Percentiles rank a stretch among this genome's conserved stretches.
Evolutionary conservation across 2,113 vertebrate species (phyloP).

Genomic region (Verasper variegatus): DNA sequence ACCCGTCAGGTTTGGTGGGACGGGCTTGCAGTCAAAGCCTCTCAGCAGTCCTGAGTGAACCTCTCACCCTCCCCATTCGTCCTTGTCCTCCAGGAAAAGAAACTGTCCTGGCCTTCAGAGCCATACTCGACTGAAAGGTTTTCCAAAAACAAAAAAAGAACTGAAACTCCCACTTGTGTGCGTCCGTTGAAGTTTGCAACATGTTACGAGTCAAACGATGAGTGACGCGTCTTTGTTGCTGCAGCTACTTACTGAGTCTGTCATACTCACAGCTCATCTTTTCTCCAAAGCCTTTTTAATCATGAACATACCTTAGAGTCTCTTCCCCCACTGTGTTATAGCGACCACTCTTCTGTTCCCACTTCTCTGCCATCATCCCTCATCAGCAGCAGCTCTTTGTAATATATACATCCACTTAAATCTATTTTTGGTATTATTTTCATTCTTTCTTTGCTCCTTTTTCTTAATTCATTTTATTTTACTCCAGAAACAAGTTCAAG

Average conservation of each 20-base stretch:
- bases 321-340: background rate
- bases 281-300: conserved; percentile 25
- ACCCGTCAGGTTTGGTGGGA: conserved; percentile 56
- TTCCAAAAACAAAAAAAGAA: conserved; percentile 16
- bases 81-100: conserved; percentile 9
- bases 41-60: conserved; percentile 48
- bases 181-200: conserved; percentile 23
- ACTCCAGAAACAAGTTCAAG: background rate
- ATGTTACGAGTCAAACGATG: conserved; percentile 9
- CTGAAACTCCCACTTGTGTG: conserved; percentile 8
- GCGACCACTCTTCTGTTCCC: conserved; percentile 4
- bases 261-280: conserved; percentile 34
- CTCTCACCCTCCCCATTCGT: conserved; percentile 60
- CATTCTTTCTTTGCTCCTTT: background rate
- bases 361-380: conserved; percentile 9
- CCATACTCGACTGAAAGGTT: conserved; percentile 20
- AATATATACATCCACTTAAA: background rate
- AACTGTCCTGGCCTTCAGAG: background rate
- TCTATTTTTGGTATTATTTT: background rate
- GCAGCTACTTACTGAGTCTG: background rate
- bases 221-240: conserved; percentile 14
- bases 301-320: conserved; percentile 8
- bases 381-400: conserved; percentile 3
- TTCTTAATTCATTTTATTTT: background rate
- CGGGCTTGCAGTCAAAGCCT: conserved; percentile 65